These are phyloP conservation scores for Microtus pennsylvanicus DNA, from an alignment of 2,113 vertebrate genomes.

Conservation along the genomic window DNA sequence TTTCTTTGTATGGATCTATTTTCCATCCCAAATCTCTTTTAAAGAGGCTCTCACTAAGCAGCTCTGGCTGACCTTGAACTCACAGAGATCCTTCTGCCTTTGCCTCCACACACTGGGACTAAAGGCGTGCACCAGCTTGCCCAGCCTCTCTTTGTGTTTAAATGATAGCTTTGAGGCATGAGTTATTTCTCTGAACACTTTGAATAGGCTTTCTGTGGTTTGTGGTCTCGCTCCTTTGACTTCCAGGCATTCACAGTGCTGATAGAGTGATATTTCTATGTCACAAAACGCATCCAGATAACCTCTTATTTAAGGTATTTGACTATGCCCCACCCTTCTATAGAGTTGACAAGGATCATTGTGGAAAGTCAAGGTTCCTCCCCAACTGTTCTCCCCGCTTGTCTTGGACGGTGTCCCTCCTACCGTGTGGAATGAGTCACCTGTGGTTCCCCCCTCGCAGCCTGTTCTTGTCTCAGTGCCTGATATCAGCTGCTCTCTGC, in stretches of 20 bases:
- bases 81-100: not conserved
- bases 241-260: not conserved
- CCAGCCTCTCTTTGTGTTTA: not conserved
- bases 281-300: not conserved
- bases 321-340: not conserved
- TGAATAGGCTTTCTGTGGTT: not conserved
- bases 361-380: not conserved
- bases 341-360: not conserved
- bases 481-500: slow-evolving; percentile 33
- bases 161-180: not conserved
- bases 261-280: not conserved
- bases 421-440: not conserved
- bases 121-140: no score
- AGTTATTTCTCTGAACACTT: not conserved
- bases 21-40: not conserved
- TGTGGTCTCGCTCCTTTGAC: not conserved
- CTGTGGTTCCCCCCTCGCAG: not conserved
- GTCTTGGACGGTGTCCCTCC: not conserved
- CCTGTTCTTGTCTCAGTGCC: not conserved
- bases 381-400: not conserved
- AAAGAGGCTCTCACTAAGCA: not conserved
- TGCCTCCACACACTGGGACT: not conserved
- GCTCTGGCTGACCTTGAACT: not conserved
- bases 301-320: not conserved
- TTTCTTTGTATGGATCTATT: not conserved